These are phyloP conservation scores for Eupithecia subfuscata DNA, from an alignment of 2,888 invertebrate species.

Conservation along the genomic window DNA sequence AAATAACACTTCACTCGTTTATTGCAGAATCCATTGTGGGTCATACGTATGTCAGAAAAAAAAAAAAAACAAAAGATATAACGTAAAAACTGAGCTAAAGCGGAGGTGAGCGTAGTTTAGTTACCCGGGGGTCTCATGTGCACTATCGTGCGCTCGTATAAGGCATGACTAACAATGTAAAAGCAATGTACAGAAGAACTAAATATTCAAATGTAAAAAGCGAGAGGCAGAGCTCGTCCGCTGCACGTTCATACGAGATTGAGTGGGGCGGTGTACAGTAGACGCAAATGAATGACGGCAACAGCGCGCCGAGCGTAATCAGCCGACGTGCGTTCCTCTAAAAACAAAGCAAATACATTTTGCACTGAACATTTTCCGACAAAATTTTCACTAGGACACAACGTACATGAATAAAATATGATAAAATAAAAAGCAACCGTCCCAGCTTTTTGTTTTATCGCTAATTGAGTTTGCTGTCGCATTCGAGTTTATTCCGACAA, in stretches of 20 bases:
- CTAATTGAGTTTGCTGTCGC: conserved; percentile 16
- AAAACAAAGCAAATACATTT: conserved; percentile 73
- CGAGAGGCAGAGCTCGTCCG: conserved; percentile 63
- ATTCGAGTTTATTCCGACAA: conserved; percentile 6
- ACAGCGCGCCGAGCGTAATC: conserved; percentile 72
- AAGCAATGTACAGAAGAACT: conserved; percentile 65
- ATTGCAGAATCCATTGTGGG: neutral
- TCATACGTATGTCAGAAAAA: neutral
- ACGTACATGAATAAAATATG: conserved; percentile 48
- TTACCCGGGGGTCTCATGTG: conserved; percentile 46
- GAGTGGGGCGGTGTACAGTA: conserved; percentile 73
- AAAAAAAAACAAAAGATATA: conserved; percentile 16
- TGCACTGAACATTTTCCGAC: conserved; percentile 54
- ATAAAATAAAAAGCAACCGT: conserved; percentile 33
- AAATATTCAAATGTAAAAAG: conserved; percentile 76
- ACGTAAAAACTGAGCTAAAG: conserved; percentile 47
- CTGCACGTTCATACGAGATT: conserved; percentile 79
- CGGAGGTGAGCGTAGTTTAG: conserved; percentile 40
- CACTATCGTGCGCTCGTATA: conserved; percentile 52
- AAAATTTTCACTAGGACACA: conserved; percentile 49
- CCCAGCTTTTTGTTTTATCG: conserved; percentile 12
- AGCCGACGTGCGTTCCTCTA: conserved; percentile 72
- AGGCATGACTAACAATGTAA: conserved; percentile 65
- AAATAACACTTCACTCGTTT: neutral
- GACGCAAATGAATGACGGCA: conserved; percentile 80